Evolutionary conservation across 2,888 invertebrate species (phyloP).

Genomic region (Helicoverpa assulta): DNA sequence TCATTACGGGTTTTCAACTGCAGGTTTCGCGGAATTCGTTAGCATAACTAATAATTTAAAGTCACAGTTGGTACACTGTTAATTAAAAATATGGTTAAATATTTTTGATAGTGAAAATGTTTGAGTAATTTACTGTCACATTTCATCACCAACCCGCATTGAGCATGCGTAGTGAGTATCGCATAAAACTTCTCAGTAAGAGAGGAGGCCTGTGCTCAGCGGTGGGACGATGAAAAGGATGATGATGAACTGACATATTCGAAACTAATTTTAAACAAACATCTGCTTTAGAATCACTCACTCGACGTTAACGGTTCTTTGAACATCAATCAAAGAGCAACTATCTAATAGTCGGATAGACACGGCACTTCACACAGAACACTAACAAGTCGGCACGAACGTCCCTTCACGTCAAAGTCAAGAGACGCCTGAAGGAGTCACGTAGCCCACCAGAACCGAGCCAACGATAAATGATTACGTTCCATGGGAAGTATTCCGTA

Average conservation of each 20-base stretch:
- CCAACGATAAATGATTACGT: constrained; percentile 59
- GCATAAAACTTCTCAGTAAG: no score
- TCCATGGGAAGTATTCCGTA: constrained; percentile 53
- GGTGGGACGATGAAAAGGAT: no score
- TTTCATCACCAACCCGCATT: no score
- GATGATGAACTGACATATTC: no score
- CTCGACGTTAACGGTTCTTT: constrained; percentile 12
- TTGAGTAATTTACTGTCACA: no score
- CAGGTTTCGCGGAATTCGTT: not conserved
- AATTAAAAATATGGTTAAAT: not conserved
- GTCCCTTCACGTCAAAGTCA: constrained; percentile 44
- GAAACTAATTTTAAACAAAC: not conserved
- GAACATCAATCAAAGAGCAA: constrained; percentile 45
- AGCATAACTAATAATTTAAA: not conserved
- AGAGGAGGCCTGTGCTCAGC: no score
- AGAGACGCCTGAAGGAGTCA: constrained; percentile 33
- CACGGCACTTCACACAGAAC: constrained; percentile 23
- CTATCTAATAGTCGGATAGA: constrained; percentile 38
- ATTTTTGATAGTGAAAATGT: no score
- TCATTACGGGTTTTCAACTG: not conserved
- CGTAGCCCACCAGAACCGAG: constrained; percentile 29
- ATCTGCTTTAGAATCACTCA: constrained; percentile 12
- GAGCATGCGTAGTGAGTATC: no score
- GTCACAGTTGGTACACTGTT: not conserved
- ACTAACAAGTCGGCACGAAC: constrained; percentile 57